These are phyloP conservation scores for Petromus typicus DNA, from an alignment of 2,113 vertebrate species.

Conservation along the genomic window DNA sequence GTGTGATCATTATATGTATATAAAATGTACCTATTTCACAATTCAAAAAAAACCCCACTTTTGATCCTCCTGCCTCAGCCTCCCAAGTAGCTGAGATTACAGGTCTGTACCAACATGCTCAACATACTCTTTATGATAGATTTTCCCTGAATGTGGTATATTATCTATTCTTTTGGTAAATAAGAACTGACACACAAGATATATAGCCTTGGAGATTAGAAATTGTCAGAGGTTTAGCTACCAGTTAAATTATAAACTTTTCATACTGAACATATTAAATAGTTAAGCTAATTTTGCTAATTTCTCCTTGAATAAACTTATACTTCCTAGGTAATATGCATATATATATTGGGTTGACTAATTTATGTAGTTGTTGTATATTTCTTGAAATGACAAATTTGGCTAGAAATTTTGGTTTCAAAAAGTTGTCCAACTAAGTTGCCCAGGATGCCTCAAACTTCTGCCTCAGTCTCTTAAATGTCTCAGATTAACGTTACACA, in stretches of 20 bases:
- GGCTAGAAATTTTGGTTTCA: constrained; percentile 41
- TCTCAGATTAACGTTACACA: neutral
- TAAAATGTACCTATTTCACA: no score
- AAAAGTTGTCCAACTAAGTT: neutral
- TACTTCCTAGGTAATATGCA: constrained; percentile 35
- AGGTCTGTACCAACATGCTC: neutral
- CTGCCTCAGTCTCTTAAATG: neutral
- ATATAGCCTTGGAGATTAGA: neutral
- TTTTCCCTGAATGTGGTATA: neutral
- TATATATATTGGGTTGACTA: neutral
- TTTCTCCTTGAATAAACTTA: neutral
- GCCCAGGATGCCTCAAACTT: neutral
- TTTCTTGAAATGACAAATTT: constrained; percentile 31
- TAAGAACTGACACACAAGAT: constrained; percentile 13
- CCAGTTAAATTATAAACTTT: constrained; percentile 24
- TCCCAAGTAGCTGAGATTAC: neutral
- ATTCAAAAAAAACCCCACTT: no score
- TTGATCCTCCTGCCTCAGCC: neutral
- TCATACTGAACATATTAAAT: constrained; percentile 4
- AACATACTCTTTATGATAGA: neutral
- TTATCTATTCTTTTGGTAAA: neutral
- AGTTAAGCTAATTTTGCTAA: constrained; percentile 22
- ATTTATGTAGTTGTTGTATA: constrained; percentile 46
- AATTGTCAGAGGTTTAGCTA: neutral
- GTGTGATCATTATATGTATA: no score